Evolutionary conservation across 2,888 invertebrate species (phyloP), one percentile per base, ranked within the genome.

Genomic region (Arrhopalites spinosus): DNA sequence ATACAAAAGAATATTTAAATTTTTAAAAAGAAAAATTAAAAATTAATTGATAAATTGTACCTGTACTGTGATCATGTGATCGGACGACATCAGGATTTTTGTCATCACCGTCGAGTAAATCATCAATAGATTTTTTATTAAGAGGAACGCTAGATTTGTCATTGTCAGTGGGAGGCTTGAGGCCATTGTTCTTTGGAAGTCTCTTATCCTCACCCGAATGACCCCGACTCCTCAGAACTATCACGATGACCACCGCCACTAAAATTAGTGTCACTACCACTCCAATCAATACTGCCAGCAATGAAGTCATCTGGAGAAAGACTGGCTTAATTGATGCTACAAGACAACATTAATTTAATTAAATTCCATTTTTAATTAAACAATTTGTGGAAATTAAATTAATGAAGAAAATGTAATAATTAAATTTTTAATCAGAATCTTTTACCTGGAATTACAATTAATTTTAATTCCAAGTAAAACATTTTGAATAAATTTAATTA

Each of bases 31-130:
- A 7, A 30, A 30, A n/a, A 30, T 29, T 29, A 30, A 20, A 1
- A 64, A n/a, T n/a, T n/a, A n/a, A n/a, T n/a, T n/a, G n/a, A 43
- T 17, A 66, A 17, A 13, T 27, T 77, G 59, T 87, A 79, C 86
- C 87, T 83, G 87, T 87, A 82, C 87, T 87, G 82, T 88, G 88
- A 59, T 36, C 36, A 11, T 36, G 36, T 36, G 36, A 36, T 72
- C 88, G 88, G 77, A 89, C 88, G 76, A 89, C 88, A 82, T 89
- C 89, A 2, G 89, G 89, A 84, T 89, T 88, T 83, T 88, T 88
- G 83, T 88, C 88, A 82, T 89, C 88, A 77, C 87, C 84, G 81
- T 88, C 88, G 78, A 87, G 87, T 23, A 87, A 84, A 79, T 87
- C 87, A 82, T 87, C 87, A 70, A 87, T 85, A 79, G 87, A 87